Evolutionary conservation across 2,113 vertebrate genomes (phyloP).

Genomic region (Pangasianodon gigas): DNA sequence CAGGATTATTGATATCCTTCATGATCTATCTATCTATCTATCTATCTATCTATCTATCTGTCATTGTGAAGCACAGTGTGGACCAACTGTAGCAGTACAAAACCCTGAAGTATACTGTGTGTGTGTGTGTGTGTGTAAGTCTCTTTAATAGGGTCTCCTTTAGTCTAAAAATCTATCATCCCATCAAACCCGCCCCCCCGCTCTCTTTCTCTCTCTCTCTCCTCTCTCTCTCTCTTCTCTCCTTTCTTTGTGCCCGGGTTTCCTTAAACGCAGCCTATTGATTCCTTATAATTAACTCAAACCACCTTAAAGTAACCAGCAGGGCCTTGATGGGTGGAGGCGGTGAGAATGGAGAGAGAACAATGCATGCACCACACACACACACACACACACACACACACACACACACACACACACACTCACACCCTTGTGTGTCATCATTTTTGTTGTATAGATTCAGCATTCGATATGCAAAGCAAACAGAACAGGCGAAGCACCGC

Average conservation of each 20-base stretch:
- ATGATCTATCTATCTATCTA: not conserved
- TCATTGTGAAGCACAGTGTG: not conserved
- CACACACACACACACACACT: slow-evolving; percentile 3
- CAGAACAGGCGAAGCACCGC: not conserved
- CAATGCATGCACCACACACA: slow-evolving; percentile 36
- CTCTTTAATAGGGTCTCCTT: not conserved
- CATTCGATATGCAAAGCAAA: slow-evolving; percentile 26
- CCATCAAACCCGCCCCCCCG: not conserved
- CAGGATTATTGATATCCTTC: not conserved
- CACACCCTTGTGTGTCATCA: slow-evolving; percentile 4
- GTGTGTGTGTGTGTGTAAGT: not conserved
- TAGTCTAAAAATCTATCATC: slow-evolving; percentile 1
- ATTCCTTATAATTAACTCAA: slow-evolving; percentile 64
- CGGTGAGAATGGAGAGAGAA: slow-evolving; percentile 40
- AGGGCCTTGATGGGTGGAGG: slow-evolving; percentile 12
- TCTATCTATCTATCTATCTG: not conserved
- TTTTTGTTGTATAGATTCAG: slow-evolving; percentile 6
- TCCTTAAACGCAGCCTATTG: slow-evolving; percentile 63
- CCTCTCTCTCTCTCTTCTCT: not conserved
- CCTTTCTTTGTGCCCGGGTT: not conserved
- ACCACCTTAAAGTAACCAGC: slow-evolving; percentile 58
- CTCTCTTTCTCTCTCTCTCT: not conserved
- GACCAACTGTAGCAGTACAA: not conserved
- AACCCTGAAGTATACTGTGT: not conserved
- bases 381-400: slow-evolving; percentile 11